Evolutionary conservation across 2,888 invertebrate species (phyloP).

Genomic region (Falcaria lacertinaria): DNA sequence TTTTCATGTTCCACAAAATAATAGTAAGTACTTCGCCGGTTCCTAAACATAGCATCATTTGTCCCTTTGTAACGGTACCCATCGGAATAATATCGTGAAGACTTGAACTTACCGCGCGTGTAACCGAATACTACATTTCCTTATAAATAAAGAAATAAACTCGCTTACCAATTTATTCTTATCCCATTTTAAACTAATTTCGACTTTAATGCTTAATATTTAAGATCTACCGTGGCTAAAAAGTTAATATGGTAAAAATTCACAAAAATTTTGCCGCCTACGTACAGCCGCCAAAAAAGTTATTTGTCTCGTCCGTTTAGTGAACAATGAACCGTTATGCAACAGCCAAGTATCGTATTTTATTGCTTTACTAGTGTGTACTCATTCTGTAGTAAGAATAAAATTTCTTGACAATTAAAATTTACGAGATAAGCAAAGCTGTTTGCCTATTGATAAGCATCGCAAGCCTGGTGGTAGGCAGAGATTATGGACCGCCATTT

Average conservation of each 20-base stretch:
- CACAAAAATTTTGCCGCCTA: constrained; percentile 49
- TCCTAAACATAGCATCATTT: constrained; percentile 11
- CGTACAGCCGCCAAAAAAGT: constrained; percentile 53
- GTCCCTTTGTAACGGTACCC: constrained; percentile 48
- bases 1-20: neutral
- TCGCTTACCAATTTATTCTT: constrained; percentile 15
- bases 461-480: too few species aligned
- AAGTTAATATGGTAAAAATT: constrained; percentile 16
- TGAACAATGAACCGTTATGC: constrained; percentile 68
- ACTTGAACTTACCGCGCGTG: constrained; percentile 45
- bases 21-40: neutral
- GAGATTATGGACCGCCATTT: too few species aligned
- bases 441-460: too few species aligned
- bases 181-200: constrained; percentile 9
- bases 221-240: constrained; percentile 14
- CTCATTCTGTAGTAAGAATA: too few species aligned
- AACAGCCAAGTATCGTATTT: constrained; percentile 25
- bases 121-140: constrained; percentile 62
- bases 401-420: too few species aligned
- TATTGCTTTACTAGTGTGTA: neutral
- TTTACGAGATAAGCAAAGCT: too few species aligned
- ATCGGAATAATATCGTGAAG: constrained; percentile 44
- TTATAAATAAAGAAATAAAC: constrained; percentile 51
- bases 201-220: constrained; percentile 5
- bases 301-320: constrained; percentile 65